Evolutionary conservation across 2,113 vertebrate genomes (phyloP).

Genomic region (Eretmochelys imbricata): DNA sequence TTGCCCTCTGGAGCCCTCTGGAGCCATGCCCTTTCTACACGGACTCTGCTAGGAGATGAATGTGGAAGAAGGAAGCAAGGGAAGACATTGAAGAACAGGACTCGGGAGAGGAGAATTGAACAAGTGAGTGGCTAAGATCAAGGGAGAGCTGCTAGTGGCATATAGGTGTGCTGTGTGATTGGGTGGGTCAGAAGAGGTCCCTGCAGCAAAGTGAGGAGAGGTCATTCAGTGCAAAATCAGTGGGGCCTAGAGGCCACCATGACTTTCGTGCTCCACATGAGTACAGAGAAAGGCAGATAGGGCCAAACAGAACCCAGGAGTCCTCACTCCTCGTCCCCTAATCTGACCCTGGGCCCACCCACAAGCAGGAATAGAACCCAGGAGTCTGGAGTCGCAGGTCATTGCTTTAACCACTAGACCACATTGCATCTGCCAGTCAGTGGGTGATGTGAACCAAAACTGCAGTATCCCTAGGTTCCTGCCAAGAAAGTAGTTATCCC

Average conservation of each 20-base stretch:
- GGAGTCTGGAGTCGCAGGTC: accelerated
- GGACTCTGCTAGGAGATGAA: neutral
- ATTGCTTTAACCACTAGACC: neutral
- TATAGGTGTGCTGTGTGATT: neutral
- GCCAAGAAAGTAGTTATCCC: accelerated
- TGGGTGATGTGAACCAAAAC: neutral
- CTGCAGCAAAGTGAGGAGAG: neutral
- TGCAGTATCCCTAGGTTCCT: neutral
- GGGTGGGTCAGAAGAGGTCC: neutral
- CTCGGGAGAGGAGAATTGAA: neutral
- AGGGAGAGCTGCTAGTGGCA: neutral
- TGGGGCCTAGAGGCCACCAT: neutral
- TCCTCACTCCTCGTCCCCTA: neutral
- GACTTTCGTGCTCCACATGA: neutral
- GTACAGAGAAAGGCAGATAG: neutral
- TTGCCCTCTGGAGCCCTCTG: neutral
- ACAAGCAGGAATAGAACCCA: neutral
- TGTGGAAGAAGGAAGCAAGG: neutral
- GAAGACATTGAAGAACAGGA: neutral
- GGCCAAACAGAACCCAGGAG: accelerated
- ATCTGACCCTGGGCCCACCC: neutral
- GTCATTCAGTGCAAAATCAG: neutral
- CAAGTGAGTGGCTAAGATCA: neutral
- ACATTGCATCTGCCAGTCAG: neutral
- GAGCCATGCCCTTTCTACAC: neutral